Evolutionary conservation across 2,888 invertebrate genomes (phyloP), one percentile per base, ranked within the genome.

Genomic region (Falcaria lacertinaria): DNA sequence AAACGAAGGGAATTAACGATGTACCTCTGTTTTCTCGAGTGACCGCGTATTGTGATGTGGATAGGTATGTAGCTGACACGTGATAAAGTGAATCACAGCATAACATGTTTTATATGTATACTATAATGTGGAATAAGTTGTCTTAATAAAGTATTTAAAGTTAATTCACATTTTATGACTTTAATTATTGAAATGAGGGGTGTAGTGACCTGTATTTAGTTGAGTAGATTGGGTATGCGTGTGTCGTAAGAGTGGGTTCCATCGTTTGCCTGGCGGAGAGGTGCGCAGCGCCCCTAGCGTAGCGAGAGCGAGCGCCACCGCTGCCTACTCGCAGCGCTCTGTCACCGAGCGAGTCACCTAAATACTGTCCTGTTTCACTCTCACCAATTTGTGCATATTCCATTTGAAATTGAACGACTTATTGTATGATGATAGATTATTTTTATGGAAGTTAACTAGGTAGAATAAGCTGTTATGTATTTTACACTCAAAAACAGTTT

Each of bases 141-240:
- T 88, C 88, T 79, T 86, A 89, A 89, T 89, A 89, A 89, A 89
- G 87, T 88, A 88, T 89, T 88, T 88, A 86, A 88, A 87, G 85
- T 85, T 86, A 83, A 82, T 85, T 85, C 74, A 80, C 76, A 78
- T 71, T 69, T 69, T 68, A 74, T 77, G 83, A 80, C 76, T 89
- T 89, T 86, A 77, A 83, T 85, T 76, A 70, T 57, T 74, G 79
- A 73, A 73, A 65, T 57, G 64, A 62, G 71, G 67, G 69, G 72
- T 63, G 65, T 74, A 74, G 71, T 66, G 62, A 66, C 74, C 73
- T 70, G 61, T 59, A 58, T 50, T 50, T 54, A 57, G 52, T 48
- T 54, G 41, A 42, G 57, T 67, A 63, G 60, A 64, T 64, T 61
- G 59, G 63, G n/a, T n/a, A n/a, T 44, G 52, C 47, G 50, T 28